Percentiles rank a stretch among this genome's conserved stretches.
These are phyloP conservation scores for Scelioninae gen. 1 DNA, from an alignment of 2,888 invertebrate species.

Conservation along the genomic window DNA sequence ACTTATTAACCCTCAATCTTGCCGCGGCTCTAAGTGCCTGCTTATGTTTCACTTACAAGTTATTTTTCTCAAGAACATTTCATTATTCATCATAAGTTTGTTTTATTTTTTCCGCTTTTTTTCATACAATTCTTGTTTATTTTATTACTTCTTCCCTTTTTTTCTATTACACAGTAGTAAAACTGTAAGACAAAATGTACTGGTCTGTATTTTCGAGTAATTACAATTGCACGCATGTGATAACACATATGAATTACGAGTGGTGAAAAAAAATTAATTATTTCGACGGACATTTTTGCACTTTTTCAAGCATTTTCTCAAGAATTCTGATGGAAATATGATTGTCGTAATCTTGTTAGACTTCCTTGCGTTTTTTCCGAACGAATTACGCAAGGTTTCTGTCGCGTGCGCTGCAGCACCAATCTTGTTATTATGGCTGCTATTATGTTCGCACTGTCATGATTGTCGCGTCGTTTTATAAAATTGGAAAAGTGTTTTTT, in stretches of 20 bases:
- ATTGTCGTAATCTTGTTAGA: constrained; percentile 66
- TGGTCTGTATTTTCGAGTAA: neutral
- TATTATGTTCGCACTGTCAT: constrained; percentile 58
- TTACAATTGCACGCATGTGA: constrained; percentile 1
- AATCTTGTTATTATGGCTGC: constrained; percentile 59
- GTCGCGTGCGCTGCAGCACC: constrained; percentile 59
- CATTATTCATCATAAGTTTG: too few relatives aligned
- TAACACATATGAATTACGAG: neutral
- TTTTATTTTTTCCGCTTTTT: too few relatives aligned
- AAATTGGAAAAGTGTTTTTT: neutral
- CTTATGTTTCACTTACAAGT: constrained; percentile 42
- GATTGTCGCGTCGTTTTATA: constrained; percentile 38
- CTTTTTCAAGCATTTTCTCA: constrained; percentile 49
- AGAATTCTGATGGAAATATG: constrained; percentile 59
- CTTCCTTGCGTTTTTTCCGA: constrained; percentile 66
- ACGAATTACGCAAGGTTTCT: constrained; percentile 61
- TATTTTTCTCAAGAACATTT: constrained; percentile 44
- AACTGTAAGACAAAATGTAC: neutral
- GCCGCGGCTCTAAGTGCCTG: constrained; percentile 28
- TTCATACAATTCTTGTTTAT: too few relatives aligned
- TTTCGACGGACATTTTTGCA: constrained; percentile 51
- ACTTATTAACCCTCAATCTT: constrained; percentile 56
- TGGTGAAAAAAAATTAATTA: constrained; percentile 61
- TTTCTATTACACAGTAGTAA: neutral
- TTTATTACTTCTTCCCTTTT: too few relatives aligned